Evolutionary conservation across 2,888 invertebrate genomes (phyloP).

Genomic region (Pycnomerus fuliginosus): DNA sequence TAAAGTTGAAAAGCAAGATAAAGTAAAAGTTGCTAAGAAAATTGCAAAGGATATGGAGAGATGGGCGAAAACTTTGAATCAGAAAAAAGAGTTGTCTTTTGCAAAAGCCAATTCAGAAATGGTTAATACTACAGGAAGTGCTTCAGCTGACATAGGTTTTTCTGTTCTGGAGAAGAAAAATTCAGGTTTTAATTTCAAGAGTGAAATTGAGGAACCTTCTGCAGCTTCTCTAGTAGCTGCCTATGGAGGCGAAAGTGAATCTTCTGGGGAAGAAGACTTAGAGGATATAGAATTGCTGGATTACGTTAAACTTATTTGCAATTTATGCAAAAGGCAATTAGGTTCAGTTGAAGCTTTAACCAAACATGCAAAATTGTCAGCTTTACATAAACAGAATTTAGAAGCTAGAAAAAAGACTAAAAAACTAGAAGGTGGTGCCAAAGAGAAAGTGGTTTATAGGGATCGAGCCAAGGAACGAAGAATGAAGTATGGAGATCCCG

Average conservation of each 20-base stretch:
- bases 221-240: constrained; percentile 63
- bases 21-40: constrained; percentile 96
- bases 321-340: constrained; percentile 94
- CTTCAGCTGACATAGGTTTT: constrained; percentile 91
- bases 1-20: constrained; percentile 80
- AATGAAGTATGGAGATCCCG: constrained; percentile 88
- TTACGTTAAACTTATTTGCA: constrained; percentile 86
- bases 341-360: constrained; percentile 83
- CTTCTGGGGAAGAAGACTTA: constrained; percentile 52
- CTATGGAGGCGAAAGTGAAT: constrained; percentile 74
- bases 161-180: constrained; percentile 83
- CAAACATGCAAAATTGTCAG: constrained; percentile 91
- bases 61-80: constrained; percentile 97
- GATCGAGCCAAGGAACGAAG: constrained; percentile 96
- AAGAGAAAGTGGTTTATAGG: constrained; percentile 65
- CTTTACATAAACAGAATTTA: constrained; percentile 90
- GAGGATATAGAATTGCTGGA: constrained; percentile 82
- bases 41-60: constrained; percentile 94
- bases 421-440: constrained; percentile 30
- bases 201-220: constrained; percentile 10
- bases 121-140: constrained; percentile 54
- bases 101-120: constrained; percentile 33
- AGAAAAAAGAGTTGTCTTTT: constrained; percentile 78
- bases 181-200: constrained; percentile 20
- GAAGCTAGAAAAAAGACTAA: constrained; percentile 48